These are phyloP conservation scores for Hydrolagus affinis DNA, from an alignment of 2,113 vertebrate genomes.

Conservation along the genomic window DNA sequence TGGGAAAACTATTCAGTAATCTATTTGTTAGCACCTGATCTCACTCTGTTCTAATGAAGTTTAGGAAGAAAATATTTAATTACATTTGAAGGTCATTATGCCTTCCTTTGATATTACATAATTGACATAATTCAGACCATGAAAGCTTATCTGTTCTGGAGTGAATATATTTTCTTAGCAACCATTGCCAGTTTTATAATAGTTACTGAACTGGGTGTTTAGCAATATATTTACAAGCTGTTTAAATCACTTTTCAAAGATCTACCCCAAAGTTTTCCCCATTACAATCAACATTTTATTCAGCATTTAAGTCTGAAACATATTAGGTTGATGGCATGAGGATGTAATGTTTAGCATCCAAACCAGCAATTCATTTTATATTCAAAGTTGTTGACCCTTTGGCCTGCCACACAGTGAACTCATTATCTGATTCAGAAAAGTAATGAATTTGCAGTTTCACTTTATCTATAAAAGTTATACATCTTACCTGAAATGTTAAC, in stretches of 20 bases:
- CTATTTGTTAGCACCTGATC: constrained; percentile 39
- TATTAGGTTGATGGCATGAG: background rate
- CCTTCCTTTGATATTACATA: constrained; percentile 38
- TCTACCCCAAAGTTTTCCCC: background rate
- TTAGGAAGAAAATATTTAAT: constrained; percentile 39
- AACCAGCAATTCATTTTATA: background rate
- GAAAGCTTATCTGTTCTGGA: constrained; percentile 34
- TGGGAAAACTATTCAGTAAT: constrained; percentile 35
- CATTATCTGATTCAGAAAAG: background rate
- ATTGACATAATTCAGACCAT: constrained; percentile 34
- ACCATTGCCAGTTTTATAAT: background rate
- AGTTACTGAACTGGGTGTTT: background rate
- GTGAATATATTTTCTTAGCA: background rate
- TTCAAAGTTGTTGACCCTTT: background rate
- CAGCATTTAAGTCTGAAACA: background rate
- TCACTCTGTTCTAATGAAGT: constrained; percentile 39
- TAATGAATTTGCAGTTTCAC: background rate
- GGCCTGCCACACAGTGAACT: background rate
- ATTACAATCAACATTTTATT: background rate
- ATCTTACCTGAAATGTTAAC: too few relatives aligned
- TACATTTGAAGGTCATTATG: constrained; percentile 35
- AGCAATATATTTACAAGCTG: background rate
- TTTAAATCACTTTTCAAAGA: background rate
- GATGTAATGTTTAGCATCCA: background rate
- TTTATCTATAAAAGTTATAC: background rate